A percentile compares a stretch with the other conserved stretches of the same genome.
phyloP scores from a whole-genome alignment of 1,140 invertebrate species.

The Drosophila santomea region DNA sequence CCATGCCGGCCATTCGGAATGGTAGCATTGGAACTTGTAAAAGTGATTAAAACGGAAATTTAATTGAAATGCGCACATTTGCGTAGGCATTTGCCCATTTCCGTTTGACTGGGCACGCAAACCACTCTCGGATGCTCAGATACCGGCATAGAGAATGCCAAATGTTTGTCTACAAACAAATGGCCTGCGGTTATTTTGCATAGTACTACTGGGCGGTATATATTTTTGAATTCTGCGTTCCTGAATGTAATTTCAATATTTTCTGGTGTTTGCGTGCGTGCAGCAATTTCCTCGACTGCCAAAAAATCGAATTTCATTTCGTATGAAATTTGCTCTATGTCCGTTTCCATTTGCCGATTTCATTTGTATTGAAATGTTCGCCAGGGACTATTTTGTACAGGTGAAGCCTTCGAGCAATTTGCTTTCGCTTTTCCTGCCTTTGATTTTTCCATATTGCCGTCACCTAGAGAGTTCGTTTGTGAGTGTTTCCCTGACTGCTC shows the following conservation, averaged over 20 bases:
- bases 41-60: conserved; percentile 79
- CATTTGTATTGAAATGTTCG: conserved; percentile 44
- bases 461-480: conserved; percentile 9
- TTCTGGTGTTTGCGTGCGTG: conserved; percentile 62
- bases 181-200: conserved; percentile 31
- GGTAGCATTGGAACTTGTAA: conserved; percentile 39
- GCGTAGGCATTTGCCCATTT: conserved; percentile 66
- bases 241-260: conserved; percentile 58
- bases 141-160: conserved; percentile 26
- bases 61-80: conserved; percentile 77
- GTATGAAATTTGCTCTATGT: conserved; percentile 63
- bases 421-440: conserved; percentile 71
- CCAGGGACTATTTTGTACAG: conserved; percentile 30
- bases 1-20: conserved; percentile 1
- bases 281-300: conserved; percentile 68
- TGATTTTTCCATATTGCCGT: conserved; percentile 45
- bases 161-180: conserved; percentile 41
- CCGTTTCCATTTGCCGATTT: conserved; percentile 14
- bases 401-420: conserved; percentile 60
- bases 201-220: conserved; percentile 11
- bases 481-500: conserved; percentile 21
- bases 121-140: conserved; percentile 42
- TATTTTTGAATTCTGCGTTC: conserved; percentile 42
- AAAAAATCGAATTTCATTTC: conserved; percentile 78
- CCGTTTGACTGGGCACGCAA: conserved; percentile 44